Conservation (phyloP, 2,888 invertebrate species). For the Mayetiola destructor region DNA sequence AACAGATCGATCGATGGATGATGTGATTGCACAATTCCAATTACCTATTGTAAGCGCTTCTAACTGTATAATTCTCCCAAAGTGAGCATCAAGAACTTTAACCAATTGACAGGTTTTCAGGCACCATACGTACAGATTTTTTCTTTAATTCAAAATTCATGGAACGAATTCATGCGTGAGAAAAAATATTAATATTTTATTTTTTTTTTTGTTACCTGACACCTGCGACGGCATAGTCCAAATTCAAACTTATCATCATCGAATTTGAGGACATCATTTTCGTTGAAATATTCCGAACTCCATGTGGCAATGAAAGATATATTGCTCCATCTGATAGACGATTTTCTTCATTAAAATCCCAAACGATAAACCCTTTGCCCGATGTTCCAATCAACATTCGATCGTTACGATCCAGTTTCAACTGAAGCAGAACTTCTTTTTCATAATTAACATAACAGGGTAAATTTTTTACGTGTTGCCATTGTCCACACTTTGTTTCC, state of each 20-base stretch:
- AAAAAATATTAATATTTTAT: constrained; percentile 2
- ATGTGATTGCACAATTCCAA: constrained; percentile 91
- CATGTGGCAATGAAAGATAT: constrained; percentile 61
- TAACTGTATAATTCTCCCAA: constrained; percentile 86
- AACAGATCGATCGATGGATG: constrained; percentile 92
- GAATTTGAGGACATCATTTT: constrained; percentile 83
- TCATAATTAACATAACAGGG: constrained; percentile 54
- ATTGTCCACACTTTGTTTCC: constrained; percentile 17
- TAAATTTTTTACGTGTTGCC: constrained; percentile 39
- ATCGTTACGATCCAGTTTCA: constrained; percentile 72
- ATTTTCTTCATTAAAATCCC: constrained; percentile 49
- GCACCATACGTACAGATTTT: constrained; percentile 90
- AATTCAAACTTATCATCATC: constrained; percentile 78
- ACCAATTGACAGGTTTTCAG: constrained; percentile 65
- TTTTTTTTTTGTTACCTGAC: too few relatives aligned
- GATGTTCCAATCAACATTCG: constrained; percentile 68
- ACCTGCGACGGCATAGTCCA: constrained; percentile 87
- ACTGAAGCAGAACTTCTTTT: constrained; percentile 60
- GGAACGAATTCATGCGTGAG: background rate
- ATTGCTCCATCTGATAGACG: constrained; percentile 41
- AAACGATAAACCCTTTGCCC: constrained; percentile 69
- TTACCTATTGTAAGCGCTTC: constrained; percentile 73
- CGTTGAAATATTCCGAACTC: constrained; percentile 84
- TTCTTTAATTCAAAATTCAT: constrained; percentile 42
- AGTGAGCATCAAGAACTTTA: constrained; percentile 91